These are phyloP conservation scores for Gymnorhina tibicen DNA, from an alignment of 2,113 vertebrate species.

Conservation along the genomic window DNA sequence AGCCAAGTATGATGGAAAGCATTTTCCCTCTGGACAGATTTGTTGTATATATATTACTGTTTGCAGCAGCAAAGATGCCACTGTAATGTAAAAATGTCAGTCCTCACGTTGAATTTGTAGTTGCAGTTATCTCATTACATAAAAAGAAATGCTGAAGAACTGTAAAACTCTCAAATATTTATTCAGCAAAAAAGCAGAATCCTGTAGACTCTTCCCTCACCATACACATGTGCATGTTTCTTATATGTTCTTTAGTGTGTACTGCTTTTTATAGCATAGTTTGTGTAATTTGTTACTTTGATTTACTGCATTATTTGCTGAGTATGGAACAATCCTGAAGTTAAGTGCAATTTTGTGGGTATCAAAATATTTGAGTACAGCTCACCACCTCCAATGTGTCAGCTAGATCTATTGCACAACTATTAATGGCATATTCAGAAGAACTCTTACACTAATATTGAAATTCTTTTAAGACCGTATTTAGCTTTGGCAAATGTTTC, in stretches of 20 bases:
- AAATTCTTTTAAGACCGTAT: background rate
- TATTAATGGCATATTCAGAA: constrained; percentile 6
- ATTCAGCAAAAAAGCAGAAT: background rate
- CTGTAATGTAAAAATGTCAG: constrained; percentile 4
- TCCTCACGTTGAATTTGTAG: background rate
- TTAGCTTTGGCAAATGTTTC: constrained; percentile 32
- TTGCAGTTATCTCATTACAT: background rate
- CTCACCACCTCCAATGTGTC: background rate
- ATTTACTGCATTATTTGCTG: constrained; percentile 9
- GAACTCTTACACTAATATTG: background rate
- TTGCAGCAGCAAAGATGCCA: background rate
- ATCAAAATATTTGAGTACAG: constrained; percentile 16
- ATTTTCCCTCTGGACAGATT: background rate
- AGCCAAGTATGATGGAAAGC: background rate
- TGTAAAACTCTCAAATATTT: background rate
- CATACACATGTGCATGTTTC: background rate
- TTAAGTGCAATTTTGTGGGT: constrained; percentile 13
- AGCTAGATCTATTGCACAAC: background rate
- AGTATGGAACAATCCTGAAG: background rate
- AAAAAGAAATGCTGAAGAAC: background rate
- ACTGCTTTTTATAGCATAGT: background rate
- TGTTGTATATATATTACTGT: background rate
- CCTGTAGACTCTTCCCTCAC: background rate
- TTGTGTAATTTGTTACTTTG: background rate
- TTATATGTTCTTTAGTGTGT: background rate